phyloP scores from a whole-genome alignment of 2,888 invertebrate species.

The Heteropelma amictum region DNA sequence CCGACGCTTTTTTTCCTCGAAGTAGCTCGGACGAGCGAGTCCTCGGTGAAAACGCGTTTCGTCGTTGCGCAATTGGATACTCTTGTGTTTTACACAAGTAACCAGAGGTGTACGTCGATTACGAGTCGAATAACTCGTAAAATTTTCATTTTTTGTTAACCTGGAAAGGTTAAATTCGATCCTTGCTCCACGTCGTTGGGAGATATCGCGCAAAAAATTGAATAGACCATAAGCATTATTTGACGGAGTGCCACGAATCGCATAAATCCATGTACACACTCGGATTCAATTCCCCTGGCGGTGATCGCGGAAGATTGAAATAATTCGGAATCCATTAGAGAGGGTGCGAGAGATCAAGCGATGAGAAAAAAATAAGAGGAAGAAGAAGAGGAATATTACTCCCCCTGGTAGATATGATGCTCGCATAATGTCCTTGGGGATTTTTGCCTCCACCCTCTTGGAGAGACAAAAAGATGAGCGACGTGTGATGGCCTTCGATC shows the following conservation, averaged over 20 bases:
- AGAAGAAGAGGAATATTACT: constrained; percentile 41
- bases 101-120: constrained; percentile 6
- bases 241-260: background rate
- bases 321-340: constrained; percentile 48
- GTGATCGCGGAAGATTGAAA: constrained; percentile 20
- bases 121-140: background rate
- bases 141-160: background rate
- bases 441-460: constrained; percentile 38
- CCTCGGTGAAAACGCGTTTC: too few species aligned
- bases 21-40: constrained; percentile 1
- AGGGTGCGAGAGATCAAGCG: constrained; percentile 10
- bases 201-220: background rate
- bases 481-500: constrained; percentile 6
- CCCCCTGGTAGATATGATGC: background rate
- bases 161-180: too few species aligned
- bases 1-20: background rate
- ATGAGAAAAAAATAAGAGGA: background rate
- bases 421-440: constrained; percentile 32
- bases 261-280: background rate
- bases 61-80: too few species aligned
- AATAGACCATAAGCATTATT: background rate
- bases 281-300: constrained; percentile 1
- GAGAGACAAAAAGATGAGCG: constrained; percentile 28
- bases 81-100: too few species aligned
- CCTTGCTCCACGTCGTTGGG: too few species aligned